phyloP scores from a whole-genome alignment of 2,888 invertebrate species.

The Drosophila mimica region DNA sequence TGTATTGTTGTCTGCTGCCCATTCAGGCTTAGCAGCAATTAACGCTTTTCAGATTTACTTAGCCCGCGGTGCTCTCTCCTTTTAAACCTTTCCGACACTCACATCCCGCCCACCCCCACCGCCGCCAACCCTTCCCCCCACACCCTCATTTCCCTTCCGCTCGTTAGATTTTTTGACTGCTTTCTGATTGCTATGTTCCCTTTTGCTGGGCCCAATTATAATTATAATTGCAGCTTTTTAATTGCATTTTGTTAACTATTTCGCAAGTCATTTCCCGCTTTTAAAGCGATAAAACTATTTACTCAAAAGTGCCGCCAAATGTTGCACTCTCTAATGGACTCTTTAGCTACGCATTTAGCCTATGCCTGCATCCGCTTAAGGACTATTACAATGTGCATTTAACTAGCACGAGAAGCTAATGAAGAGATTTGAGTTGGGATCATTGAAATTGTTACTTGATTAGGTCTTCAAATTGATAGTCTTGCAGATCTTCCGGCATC shows the following conservation, averaged over 20 bases:
- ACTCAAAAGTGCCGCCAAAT: conserved; percentile 53
- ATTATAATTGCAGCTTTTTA: conserved; percentile 78
- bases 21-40: conserved; percentile 59
- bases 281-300: conserved; percentile 63
- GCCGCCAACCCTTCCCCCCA: background rate
- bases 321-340: conserved; percentile 51
- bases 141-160: conserved; percentile 4
- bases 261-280: conserved; percentile 62
- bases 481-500: too few species aligned
- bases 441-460: too few species aligned
- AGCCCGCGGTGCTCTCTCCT: conserved; percentile 44
- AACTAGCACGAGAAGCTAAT: background rate
- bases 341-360: conserved; percentile 10
- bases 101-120: background rate
- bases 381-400: background rate
- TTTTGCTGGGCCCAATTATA: conserved; percentile 70
- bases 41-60: conserved; percentile 65
- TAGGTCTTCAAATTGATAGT: background rate
- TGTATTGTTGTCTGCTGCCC: conserved; percentile 60
- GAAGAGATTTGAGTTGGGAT: background rate
- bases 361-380: background rate
- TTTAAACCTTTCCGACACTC: conserved; percentile 41
- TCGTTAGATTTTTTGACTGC: conserved; percentile 54
- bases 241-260: conserved; percentile 76
- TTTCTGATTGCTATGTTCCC: conserved; percentile 51